These are phyloP conservation scores for Paratilapia polleni DNA, from an alignment of 2,113 vertebrate species.

Conservation along the genomic window DNA sequence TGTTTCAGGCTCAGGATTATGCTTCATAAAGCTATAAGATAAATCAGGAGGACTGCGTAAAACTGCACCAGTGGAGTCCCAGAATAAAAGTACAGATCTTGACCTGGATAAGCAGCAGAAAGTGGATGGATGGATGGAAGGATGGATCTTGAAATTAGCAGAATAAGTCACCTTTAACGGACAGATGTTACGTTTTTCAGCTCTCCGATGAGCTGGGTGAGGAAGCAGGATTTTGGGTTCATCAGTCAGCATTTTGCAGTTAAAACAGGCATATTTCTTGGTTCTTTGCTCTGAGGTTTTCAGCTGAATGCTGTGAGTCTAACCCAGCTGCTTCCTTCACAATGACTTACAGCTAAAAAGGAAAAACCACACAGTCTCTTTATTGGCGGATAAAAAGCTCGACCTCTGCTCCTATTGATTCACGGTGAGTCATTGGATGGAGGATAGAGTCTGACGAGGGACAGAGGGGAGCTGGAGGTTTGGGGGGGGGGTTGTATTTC, in stretches of 20 bases:
- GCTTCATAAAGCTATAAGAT: neutral
- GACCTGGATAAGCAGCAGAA: too few species aligned
- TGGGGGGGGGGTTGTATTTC: conserved; percentile 16
- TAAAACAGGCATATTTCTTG: neutral
- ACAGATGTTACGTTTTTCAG: rapidly evolving
- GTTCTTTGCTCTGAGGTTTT: neutral
- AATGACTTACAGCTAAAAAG: neutral
- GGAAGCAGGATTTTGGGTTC: neutral
- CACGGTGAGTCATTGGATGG: conserved; percentile 47
- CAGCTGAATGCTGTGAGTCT: neutral
- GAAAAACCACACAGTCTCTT: conserved; percentile 24
- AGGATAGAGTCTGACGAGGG: conserved; percentile 30
- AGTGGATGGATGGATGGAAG: too few species aligned
- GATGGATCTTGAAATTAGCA: neutral
- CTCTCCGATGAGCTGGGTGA: rapidly evolving
- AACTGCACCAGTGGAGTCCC: too few species aligned
- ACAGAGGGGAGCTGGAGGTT: neutral
- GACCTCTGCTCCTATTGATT: conserved; percentile 58
- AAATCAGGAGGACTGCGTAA: neutral
- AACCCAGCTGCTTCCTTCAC: neutral
- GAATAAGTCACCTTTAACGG: neutral
- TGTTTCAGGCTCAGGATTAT: neutral
- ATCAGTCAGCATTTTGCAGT: neutral
- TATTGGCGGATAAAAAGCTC: conserved; percentile 50
- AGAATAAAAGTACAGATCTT: neutral